Conservation (phyloP, 2,888 invertebrate genomes). For the Patella ulyssiponensis region DNA sequence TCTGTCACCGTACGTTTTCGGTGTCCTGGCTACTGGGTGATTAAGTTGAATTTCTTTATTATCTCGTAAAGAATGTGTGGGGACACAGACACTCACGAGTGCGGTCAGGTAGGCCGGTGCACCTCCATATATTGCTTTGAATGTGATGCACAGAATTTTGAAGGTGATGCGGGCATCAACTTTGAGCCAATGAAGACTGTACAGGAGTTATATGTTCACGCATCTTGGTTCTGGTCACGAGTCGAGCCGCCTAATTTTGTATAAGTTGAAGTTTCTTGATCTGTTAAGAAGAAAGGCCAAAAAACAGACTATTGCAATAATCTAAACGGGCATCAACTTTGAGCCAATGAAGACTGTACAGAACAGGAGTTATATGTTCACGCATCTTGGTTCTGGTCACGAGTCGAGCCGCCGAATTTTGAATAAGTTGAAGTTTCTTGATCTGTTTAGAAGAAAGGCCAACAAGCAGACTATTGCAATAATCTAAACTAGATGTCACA, state of each 20-base stretch:
- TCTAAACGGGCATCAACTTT: background rate
- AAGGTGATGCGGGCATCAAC: background rate
- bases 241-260: background rate
- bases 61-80: background rate
- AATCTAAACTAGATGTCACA: too few relatives aligned
- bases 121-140: background rate
- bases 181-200: background rate
- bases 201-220: background rate
- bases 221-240: background rate
- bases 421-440: too few relatives aligned
- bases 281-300: background rate
- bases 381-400: too few relatives aligned
- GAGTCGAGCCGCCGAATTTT: too few relatives aligned
- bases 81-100: background rate
- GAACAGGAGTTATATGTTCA: too few relatives aligned
- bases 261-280: background rate
- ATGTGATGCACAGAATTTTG: background rate
- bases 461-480: too few relatives aligned
- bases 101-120: background rate
- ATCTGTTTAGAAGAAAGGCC: too few relatives aligned
- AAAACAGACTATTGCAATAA: background rate
- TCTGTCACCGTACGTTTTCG: background rate
- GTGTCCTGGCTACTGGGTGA: background rate
- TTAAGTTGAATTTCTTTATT: background rate
- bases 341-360: too few relatives aligned